These are phyloP conservation scores for Proterorhinus semilunaris DNA, from an alignment of 2,113 vertebrate species.

Conservation along the genomic window DNA sequence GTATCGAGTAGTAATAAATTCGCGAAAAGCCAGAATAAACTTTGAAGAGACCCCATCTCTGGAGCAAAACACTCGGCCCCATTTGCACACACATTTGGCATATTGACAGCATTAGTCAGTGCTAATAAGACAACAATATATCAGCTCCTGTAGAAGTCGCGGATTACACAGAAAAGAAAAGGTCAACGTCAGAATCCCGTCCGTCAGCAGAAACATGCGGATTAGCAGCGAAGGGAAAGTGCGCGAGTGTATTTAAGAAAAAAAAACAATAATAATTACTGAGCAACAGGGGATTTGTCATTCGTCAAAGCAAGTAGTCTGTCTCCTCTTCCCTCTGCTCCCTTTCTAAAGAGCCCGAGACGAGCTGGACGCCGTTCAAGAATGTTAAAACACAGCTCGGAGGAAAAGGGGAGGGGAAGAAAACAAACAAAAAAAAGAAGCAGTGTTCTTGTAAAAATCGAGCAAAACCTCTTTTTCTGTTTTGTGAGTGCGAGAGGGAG, in stretches of 20 bases:
- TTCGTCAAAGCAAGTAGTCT: slow-evolving; percentile 41
- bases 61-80: not conserved
- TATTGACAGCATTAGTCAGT: not conserved
- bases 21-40: no score
- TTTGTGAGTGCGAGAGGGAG: slow-evolving; percentile 44
- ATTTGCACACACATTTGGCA: not conserved
- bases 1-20: no score
- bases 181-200: slow-evolving; percentile 38
- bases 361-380: slow-evolving; percentile 55
- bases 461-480: slow-evolving; percentile 18
- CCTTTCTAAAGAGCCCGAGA: slow-evolving; percentile 36
- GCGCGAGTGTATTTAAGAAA: slow-evolving; percentile 28
- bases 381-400: slow-evolving; percentile 57
- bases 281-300: slow-evolving; percentile 53
- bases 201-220: slow-evolving; percentile 40
- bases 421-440: slow-evolving; percentile 48
- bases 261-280: slow-evolving; percentile 41
- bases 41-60: not conserved
- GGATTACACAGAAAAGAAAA: slow-evolving; percentile 10
- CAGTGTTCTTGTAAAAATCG: slow-evolving; percentile 36
- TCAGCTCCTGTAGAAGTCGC: not conserved
- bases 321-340: not conserved
- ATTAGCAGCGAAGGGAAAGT: not conserved
- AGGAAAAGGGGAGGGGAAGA: slow-evolving; percentile 4
- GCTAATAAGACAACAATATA: not conserved